These are phyloP conservation scores for Mimachlamys varia DNA, from an alignment of 2,888 invertebrate genomes.

Conservation along the genomic window DNA sequence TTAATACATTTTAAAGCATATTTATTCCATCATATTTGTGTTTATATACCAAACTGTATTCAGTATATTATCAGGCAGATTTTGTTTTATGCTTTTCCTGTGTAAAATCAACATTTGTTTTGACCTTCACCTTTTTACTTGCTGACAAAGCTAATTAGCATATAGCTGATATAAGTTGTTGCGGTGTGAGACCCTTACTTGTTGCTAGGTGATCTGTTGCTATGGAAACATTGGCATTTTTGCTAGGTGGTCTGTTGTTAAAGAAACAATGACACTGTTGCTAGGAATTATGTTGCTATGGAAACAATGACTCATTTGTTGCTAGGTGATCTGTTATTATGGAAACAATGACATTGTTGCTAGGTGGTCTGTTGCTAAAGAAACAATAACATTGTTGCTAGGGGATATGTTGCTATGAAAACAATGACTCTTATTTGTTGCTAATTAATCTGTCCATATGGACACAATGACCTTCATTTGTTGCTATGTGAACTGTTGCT, in stretches of 20 bases:
- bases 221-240: not conserved
- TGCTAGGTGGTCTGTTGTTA: no score
- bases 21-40: not conserved
- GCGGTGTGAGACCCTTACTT: not conserved
- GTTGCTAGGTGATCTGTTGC: no score
- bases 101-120: not conserved
- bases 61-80: not conserved
- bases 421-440: not conserved
- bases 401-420: no score
- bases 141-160: constrained; percentile 27
- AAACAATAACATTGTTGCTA: not conserved
- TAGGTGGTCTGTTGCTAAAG: no score
- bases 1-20: not conserved
- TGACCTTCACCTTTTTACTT: constrained; percentile 1
- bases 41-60: constrained; percentile 3
- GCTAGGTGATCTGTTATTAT: no score
- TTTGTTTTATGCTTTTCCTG: not conserved
- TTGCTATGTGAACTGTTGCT: no score
- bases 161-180: not conserved
- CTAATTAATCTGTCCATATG: no score
- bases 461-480: not conserved
- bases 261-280: no score
- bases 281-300: no score
- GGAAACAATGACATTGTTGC: not conserved
- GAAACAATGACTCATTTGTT: not conserved